phyloP scores from a whole-genome alignment of 2,113 vertebrate species.

The Mobula hypostoma region DNA sequence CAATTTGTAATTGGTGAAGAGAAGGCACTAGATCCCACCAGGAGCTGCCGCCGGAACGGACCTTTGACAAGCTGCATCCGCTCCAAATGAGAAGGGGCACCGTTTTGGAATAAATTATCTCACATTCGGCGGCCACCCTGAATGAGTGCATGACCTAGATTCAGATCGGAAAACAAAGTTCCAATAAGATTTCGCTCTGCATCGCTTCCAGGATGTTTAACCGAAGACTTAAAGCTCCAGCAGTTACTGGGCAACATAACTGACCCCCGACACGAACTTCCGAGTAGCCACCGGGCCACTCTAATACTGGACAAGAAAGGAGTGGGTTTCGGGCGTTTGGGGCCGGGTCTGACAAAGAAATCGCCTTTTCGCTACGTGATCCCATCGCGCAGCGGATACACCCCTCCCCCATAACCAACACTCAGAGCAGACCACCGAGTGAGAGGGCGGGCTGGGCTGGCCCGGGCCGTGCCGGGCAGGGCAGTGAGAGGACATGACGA shows the following conservation, averaged over 20 bases:
- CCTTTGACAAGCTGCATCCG: not conserved
- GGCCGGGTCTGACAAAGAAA: conserved; percentile 6
- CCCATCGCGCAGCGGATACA: not conserved
- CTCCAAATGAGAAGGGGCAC: not conserved
- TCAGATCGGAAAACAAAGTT: not conserved
- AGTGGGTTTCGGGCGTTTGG: not conserved
- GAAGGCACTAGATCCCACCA: not conserved
- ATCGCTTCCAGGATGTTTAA: not conserved
- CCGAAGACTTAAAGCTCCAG: too few species aligned
- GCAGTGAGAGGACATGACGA: too few species aligned
- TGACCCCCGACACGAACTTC: not conserved
- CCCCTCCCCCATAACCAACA: not conserved
- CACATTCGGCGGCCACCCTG: not conserved
- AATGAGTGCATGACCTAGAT: not conserved
- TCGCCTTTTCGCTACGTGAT: not conserved
- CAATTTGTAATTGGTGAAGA: not conserved
- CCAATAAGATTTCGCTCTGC: not conserved
- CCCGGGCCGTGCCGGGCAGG: too few species aligned
- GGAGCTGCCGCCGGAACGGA: not conserved
- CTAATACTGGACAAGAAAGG: not conserved
- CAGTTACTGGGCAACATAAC: not conserved
- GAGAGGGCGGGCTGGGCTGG: too few species aligned
- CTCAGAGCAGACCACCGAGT: not conserved
- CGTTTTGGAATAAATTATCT: not conserved
- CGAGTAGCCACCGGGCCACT: too few species aligned